Evolutionary conservation across 2,113 vertebrate genomes (phyloP).

Genomic region (Brachypteracias leptosomus): DNA sequence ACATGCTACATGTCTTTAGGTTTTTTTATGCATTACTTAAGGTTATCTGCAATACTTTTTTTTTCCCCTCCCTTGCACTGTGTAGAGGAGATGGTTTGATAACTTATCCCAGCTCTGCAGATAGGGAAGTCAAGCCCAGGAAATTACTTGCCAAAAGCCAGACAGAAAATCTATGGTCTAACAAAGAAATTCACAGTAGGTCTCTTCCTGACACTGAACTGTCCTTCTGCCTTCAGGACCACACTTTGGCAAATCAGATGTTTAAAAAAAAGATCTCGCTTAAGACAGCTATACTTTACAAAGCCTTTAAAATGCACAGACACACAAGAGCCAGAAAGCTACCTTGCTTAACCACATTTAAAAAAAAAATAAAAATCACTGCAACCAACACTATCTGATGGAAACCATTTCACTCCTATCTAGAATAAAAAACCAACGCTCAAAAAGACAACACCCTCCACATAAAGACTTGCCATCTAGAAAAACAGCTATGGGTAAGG

Average conservation of each 20-base stretch:
- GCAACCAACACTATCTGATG: not conserved
- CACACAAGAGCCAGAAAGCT: not conserved
- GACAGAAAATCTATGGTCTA: conserved; percentile 17
- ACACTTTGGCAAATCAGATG: not conserved
- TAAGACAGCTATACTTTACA: not conserved
- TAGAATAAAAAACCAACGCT: not conserved
- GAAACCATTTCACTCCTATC: not conserved
- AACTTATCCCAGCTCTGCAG: conserved; percentile 20
- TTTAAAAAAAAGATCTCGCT: not conserved
- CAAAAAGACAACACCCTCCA: not conserved
- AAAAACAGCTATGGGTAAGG: conserved; percentile 37
- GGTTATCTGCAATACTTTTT: not conserved
- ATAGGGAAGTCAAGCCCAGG: conserved; percentile 3
- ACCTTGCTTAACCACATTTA: not conserved
- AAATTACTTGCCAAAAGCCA: conserved; percentile 38
- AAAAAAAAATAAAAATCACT: not conserved
- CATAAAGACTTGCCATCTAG: conserved; percentile 17
- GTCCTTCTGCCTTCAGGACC: conserved; percentile 1
- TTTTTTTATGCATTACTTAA: not conserved
- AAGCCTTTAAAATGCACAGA: conserved; percentile 6
- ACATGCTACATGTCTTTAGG: not conserved
- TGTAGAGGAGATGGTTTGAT: not conserved
- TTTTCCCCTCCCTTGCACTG: not conserved
- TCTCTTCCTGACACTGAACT: not conserved
- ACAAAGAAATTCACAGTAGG: not conserved